A percentile compares a stretch with the other conserved stretches of the same genome.
phyloP scores from a whole-genome alignment of 2,113 vertebrate genomes.

The Aegypius monachus region DNA sequence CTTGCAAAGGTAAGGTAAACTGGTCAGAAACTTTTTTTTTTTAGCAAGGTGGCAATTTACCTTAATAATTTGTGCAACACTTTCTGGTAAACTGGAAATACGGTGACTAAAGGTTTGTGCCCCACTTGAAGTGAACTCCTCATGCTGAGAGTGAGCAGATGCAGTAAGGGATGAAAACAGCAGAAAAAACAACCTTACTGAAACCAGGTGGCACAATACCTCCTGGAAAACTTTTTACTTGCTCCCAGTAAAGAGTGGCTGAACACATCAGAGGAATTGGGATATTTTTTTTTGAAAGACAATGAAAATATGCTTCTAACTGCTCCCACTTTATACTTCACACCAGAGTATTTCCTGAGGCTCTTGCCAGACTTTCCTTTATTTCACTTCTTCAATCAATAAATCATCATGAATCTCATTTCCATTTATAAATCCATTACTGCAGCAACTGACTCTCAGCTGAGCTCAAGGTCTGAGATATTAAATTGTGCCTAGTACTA shows the following conservation, averaged over 20 bases:
- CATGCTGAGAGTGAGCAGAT: not conserved
- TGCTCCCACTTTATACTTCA: not conserved
- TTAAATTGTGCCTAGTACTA: not conserved
- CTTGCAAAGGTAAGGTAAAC: not conserved
- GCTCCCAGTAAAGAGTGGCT: not conserved
- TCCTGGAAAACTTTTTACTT: not conserved
- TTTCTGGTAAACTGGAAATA: not conserved
- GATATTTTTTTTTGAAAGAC: not conserved
- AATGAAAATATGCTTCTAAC: not conserved
- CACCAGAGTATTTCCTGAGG: not conserved
- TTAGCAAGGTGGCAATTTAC: not conserved
- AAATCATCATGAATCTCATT: conserved; percentile 25
- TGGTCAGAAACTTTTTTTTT: not conserved
- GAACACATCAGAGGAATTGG: not conserved
- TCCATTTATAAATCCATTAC: conserved; percentile 22
- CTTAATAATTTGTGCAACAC: not conserved
- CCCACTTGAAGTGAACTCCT: not conserved
- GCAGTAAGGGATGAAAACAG: not conserved
- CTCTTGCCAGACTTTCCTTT: conserved; percentile 22
- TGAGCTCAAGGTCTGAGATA: not conserved
- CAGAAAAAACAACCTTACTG: not conserved
- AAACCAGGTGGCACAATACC: not conserved
- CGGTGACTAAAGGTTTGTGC: not conserved
- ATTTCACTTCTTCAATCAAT: conserved; percentile 19
- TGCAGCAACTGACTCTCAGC: not conserved